Base-by-base conservation (phyloP, 2,888 invertebrate genomes). In the Napeogenes sylphis region DNA sequence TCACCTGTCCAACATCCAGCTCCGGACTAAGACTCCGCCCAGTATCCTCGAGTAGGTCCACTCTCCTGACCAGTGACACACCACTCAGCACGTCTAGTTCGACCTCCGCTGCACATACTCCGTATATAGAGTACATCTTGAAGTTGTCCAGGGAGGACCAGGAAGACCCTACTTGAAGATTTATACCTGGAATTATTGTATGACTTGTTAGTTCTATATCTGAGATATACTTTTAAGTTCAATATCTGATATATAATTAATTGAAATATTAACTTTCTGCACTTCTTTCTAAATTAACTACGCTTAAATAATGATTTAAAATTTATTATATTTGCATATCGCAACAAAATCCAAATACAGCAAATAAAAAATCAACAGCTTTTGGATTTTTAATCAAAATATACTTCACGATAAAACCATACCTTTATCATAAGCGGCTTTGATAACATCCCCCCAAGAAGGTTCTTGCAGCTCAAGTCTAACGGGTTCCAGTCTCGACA, bases 1-100 rank as follows among this genome's bases (percentile, higher is more conserved):
- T 55, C 68, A 91, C 91, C 87, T 95, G 94, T n/a, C 94, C 94
- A 21, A 94, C 85, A 74, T 95, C 95, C 33, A 94, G 82, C 56
- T 91, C 83, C 0, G 94, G 94, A 75, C 92, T 94, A 67, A 94
- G 79, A 75, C 94, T 94, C 68, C 92, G 80, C 0, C 95, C 95
- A 0, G 92, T 91, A 73, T 95, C 95, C 73, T 94, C 94, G 2
- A 94, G 71, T 35, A 95, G 72, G 75, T 95, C 94, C 0, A 93
- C 92, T 33, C 94, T 82, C 0, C 75, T 73, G 42, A 94, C 73
- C 62, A 92, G 78, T 68, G 93, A 92, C 70, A 92, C 92, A 0
- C 95, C 95, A 0, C 94, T 95, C 54, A 96, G 80, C 5, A 94
- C 84, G 74, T 96, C 95, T 0, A 95, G 77, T 73, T 94, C 94